phyloP scores from a whole-genome alignment of 2,888 invertebrate genomes.

The Hipparchia semele region DNA sequence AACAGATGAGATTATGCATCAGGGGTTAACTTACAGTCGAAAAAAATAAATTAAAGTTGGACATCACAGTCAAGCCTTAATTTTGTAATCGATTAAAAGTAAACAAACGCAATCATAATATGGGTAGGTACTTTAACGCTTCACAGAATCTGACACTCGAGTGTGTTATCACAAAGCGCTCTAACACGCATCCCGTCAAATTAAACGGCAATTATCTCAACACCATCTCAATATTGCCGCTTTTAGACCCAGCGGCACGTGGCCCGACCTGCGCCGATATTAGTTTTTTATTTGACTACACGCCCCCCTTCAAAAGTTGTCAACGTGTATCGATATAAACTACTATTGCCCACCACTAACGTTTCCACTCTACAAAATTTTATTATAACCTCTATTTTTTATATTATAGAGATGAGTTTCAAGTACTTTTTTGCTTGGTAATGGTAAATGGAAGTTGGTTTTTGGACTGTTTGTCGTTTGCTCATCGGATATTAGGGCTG shows the following conservation, averaged over 20 bases:
- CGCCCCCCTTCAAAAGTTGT: constrained; percentile 74
- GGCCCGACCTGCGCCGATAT: constrained; percentile 64
- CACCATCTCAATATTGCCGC: constrained; percentile 72
- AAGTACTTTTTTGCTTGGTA: not conserved
- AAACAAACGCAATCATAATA: too few species aligned
- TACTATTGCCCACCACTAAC: constrained; percentile 13
- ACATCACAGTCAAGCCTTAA: too few species aligned
- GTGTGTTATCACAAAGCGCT: constrained; percentile 33
- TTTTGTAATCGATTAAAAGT: too few species aligned
- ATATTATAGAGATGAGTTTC: constrained; percentile 27
- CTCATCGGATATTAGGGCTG: constrained; percentile 68
- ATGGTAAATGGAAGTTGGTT: constrained; percentile 45
- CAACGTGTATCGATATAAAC: constrained; percentile 69
- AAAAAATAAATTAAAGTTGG: too few species aligned
- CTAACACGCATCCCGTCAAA: constrained; percentile 56
- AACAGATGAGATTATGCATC: too few species aligned
- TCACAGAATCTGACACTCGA: constrained; percentile 1
- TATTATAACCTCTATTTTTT: constrained; percentile 16
- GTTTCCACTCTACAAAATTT: not conserved
- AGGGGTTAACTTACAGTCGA: too few species aligned
- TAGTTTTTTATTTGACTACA: constrained; percentile 79
- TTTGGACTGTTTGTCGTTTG: constrained; percentile 60
- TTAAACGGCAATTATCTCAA: constrained; percentile 73
- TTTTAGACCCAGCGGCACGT: constrained; percentile 63
- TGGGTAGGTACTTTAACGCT: constrained; percentile 18